Evolutionary conservation across 2,113 vertebrate species (phyloP).

Genomic region (Rhagologus leucostigma): DNA sequence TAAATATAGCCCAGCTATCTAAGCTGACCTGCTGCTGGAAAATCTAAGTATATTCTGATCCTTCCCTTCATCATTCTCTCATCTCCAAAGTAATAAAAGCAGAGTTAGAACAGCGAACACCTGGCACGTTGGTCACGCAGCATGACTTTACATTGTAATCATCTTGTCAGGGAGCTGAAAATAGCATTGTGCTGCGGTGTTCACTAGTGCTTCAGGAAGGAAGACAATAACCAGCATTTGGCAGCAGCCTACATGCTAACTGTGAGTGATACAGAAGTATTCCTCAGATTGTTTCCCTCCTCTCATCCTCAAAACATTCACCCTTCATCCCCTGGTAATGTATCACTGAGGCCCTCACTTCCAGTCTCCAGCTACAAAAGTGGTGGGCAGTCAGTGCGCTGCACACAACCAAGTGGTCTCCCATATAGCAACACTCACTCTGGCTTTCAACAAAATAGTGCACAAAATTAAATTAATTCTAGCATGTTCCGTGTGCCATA

Average conservation of each 20-base stretch:
- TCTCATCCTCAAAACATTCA: constrained; percentile 18
- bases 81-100: constrained; percentile 56
- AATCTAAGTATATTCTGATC: constrained; percentile 16
- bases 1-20: constrained; percentile 21
- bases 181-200: constrained; percentile 53
- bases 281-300: constrained; percentile 28
- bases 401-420: background rate
- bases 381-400: background rate
- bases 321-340: background rate
- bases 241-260: constrained; percentile 56
- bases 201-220: constrained; percentile 53
- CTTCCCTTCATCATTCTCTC: constrained; percentile 7
- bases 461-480: constrained; percentile 4
- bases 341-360: background rate
- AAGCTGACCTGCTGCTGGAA: constrained; percentile 40
- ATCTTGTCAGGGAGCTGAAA: constrained; percentile 64
- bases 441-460: background rate
- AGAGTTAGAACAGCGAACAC: constrained; percentile 64
- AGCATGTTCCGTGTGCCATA: background rate
- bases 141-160: constrained; percentile 69
- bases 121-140: constrained; percentile 69
- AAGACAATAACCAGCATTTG: constrained; percentile 66
- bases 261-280: constrained; percentile 31
- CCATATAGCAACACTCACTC: background rate
- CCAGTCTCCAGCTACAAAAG: background rate